Conservation (phyloP, 2,888 invertebrate species). For the Xanthia icteritia region DNA sequence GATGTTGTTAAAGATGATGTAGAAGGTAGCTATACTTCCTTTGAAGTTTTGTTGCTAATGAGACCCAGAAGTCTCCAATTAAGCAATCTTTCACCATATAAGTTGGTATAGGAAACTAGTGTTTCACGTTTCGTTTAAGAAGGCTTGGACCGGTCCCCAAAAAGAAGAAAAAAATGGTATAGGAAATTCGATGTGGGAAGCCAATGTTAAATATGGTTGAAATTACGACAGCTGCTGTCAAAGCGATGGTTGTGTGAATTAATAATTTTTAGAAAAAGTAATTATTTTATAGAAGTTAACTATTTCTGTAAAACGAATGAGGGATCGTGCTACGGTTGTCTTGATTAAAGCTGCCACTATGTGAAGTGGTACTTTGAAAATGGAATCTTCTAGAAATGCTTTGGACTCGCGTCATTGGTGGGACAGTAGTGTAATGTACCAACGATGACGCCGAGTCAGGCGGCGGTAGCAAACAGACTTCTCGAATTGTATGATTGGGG, state of each 20-base stretch:
- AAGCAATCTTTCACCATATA: constrained; percentile 49
- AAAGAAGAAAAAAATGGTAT: constrained; percentile 26
- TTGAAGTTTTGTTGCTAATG: constrained; percentile 47
- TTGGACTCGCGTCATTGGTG: constrained; percentile 50
- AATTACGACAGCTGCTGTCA: constrained; percentile 37
- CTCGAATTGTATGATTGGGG: constrained; percentile 76
- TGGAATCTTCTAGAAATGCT: constrained; percentile 56
- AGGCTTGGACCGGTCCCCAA: constrained; percentile 41
- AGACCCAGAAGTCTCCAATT: constrained; percentile 35
- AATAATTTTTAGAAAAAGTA: constrained; percentile 26
- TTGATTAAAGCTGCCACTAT: constrained; percentile 32
- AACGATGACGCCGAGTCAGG: constrained; percentile 32
- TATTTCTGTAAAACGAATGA: constrained; percentile 46
- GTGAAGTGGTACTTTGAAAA: constrained; percentile 30
- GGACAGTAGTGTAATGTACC: constrained; percentile 50
- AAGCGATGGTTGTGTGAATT: constrained; percentile 49
- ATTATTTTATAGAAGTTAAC: constrained; percentile 54
- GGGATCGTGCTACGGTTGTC: constrained; percentile 38
- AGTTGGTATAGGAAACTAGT: constrained; percentile 59
- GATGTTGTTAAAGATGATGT: constrained; percentile 53
- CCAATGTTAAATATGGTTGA: constrained; percentile 45
- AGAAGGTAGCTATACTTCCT: constrained; percentile 50
- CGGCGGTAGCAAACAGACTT: constrained; percentile 61
- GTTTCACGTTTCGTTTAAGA: constrained; percentile 47
- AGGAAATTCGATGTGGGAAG: constrained; percentile 48